phyloP scores from a whole-genome alignment of 2,888 invertebrate genomes.

The Melanargia galathea region DNA sequence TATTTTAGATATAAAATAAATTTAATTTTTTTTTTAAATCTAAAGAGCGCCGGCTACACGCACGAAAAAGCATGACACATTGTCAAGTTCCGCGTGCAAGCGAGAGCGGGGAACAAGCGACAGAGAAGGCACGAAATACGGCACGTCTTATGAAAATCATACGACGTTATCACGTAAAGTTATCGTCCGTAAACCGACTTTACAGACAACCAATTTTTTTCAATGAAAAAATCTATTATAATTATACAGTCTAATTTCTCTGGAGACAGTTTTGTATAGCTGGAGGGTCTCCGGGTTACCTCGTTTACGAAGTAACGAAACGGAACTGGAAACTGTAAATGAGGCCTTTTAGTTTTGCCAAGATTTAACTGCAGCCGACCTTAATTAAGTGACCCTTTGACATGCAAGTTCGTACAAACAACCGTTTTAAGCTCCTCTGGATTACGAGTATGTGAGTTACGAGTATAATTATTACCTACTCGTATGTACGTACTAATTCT shows the following conservation, averaged over 20 bases:
- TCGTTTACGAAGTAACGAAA: constrained; percentile 43
- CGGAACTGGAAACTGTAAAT: constrained; percentile 49
- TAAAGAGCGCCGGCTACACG: too few relatives aligned
- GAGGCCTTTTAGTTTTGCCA: constrained; percentile 49
- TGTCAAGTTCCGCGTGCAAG: too few relatives aligned
- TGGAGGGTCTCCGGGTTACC: constrained; percentile 27
- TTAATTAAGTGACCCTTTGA: constrained; percentile 59
- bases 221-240: too few relatives aligned
- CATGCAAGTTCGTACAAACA: constrained; percentile 29
- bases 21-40: too few relatives aligned
- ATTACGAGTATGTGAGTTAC: constrained; percentile 11
- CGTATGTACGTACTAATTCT: not conserved
- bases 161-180: too few relatives aligned
- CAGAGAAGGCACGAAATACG: too few relatives aligned
- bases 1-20: too few relatives aligned
- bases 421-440: constrained; percentile 8
- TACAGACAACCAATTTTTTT: too few relatives aligned
- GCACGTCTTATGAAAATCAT: too few relatives aligned
- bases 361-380: constrained; percentile 56
- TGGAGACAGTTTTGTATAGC: constrained; percentile 15
- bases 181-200: too few relatives aligned
- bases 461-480: not conserved
- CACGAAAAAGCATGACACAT: too few relatives aligned
- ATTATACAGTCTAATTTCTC: constrained; percentile 15
- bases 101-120: too few relatives aligned